Evolutionary conservation across 2,797 vertebrate genomes (phyloP), one percentile per base, ranked within the genome.

Genomic region (Cyprinodon diabolis): DNA sequence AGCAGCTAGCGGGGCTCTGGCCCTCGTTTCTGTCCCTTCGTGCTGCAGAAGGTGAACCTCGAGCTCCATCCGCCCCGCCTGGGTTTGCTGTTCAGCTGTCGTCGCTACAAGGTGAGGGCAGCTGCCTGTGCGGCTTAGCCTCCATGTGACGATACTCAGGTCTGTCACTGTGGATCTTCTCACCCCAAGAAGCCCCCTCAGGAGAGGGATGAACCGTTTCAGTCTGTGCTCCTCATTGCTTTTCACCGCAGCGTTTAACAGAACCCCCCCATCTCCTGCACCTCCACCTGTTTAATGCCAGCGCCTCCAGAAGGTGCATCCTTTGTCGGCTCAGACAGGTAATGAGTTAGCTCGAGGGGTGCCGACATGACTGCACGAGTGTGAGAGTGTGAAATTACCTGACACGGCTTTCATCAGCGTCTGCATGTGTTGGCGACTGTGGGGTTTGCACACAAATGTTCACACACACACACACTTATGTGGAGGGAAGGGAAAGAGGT

Each of bases 361-460:
- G 84, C 54, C 68, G 81, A 87, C 85, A 82, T 86, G 86, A 85
- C 88, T 86, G 87, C 88, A 81, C 73, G 76, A 80, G 80, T 91
- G 82, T 82, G 81, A 82, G 80, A 82, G 84, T 90, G 90, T 92
- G 92, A 91, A 93, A 92, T 92, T 89, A 93, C 87, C 92, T 89
- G 86, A 90, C 88, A 86, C 85, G 55, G 90, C 87, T 89, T 88
- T 86, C 83, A 73, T 77, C 77, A 10, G 69, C 25, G 35, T 70
- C 74, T 84, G 88, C 85, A 81, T 84, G 87, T 68, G 80, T 74
- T 73, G 49, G 35, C 76, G 70, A 80, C 76, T 80, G 56, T 80
- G 84, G 85, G 83, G 87, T 80, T 79, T 81, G 69, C 58, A 66
- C 82, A 86, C 85, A 81, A 84, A 75, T 62, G 66, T 77, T 71